Conservation (phyloP, 2,888 invertebrate species). For the Leucophora obtusa region DNA sequence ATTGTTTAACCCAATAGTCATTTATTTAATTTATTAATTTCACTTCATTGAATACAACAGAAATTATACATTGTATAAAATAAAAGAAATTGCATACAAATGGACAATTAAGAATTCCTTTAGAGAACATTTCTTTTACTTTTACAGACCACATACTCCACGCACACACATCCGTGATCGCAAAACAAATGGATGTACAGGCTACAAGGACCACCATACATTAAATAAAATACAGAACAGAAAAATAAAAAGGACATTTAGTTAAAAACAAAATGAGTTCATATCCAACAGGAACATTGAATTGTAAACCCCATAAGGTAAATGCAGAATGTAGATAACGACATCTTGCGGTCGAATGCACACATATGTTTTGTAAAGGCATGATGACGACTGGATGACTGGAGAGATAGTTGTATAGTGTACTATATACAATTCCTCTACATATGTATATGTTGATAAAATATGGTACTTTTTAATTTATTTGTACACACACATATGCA, state of each 20-base stretch:
- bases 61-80: slow-evolving; percentile 43
- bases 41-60: slow-evolving; percentile 50
- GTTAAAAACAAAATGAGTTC: background rate
- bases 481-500: slow-evolving; percentile 15
- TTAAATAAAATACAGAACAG: background rate
- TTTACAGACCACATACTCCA: background rate
- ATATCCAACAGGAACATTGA: slow-evolving; percentile 2
- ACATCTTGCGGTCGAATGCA: slow-evolving; percentile 54
- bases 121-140: background rate
- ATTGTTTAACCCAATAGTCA: slow-evolving; percentile 40
- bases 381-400: slow-evolving; percentile 35
- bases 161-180: slow-evolving; percentile 3
- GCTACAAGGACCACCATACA: slow-evolving; percentile 4
- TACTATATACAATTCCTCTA: background rate
- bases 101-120: slow-evolving; percentile 27
- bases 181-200: slow-evolving; percentile 20
- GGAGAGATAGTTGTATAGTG: background rate
- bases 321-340: slow-evolving; percentile 55
- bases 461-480: slow-evolving; percentile 56
- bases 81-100: slow-evolving; percentile 14
- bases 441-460: slow-evolving; percentile 44
- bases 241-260: background rate
- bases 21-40: slow-evolving; percentile 59
- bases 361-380: slow-evolving; percentile 2
- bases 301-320: slow-evolving; percentile 37